Base-by-base conservation (phyloP, 2,113 vertebrate genomes). In the Nanorana parkeri region DNA sequence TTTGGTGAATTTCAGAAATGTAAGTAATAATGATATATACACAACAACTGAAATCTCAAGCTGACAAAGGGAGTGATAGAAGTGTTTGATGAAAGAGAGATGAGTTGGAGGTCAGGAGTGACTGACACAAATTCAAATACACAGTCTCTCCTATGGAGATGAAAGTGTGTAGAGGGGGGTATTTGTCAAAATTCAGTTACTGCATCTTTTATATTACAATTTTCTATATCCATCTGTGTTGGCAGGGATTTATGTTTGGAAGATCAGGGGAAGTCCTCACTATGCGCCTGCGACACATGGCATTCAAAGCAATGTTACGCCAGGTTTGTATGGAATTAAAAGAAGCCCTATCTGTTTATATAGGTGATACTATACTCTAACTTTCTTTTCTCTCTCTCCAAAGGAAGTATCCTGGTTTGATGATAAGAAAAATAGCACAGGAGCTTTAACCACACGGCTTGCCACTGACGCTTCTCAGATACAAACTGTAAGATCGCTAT, bases 231-330 rank as follows among this genome's bases (percentile, higher is more conserved):
- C 28, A 51, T 47, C 21, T 24, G 28, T 21, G 7, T 69, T 28
- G 84, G 17, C 63, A 90, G 88, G 79, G 82, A 21, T 87, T 89
- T 64, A 67, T 81, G 85, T 88, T 85, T 21, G 89, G 82, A 26
- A 86, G 68, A 87, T 23, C 80, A 2, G 73, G 84, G 26, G 75
- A 91, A 88, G 88, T 84, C 72, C 86, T 89, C 78, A 63, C 5
- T 81, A 84, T 29, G 67, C 83, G 80, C 10, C 80, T 90, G 68
- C 88, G 68, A 41, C 29, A 2, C 1, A 75, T 73, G 84, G 81
- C 83, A 68, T 88, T 89, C 80, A 87, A 89, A 88, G 58, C 80
- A 55, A 91, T 90, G 81, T 15, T 91, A n/a, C 80, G 60, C 28
- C 86, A 78, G 32, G 72, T 85, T 72, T 85, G 72, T 88, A 6